A percentile compares a stretch with the other conserved stretches of the same genome.
Evolutionary conservation across 2,113 vertebrate genomes (phyloP).

Genomic region (zebrafish (Danio rerio)): DNA sequence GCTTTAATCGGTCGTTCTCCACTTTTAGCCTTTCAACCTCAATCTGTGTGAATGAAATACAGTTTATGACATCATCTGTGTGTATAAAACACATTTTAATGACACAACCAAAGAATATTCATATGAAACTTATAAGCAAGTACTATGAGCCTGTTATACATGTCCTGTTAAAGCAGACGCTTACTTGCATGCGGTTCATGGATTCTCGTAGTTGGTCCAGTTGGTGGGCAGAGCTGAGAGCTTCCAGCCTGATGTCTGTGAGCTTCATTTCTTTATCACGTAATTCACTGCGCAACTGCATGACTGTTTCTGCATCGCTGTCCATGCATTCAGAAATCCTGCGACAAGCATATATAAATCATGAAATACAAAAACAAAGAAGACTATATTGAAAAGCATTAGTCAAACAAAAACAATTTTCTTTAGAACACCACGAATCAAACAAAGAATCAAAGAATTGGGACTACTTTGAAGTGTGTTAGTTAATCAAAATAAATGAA

Average conservation of each 20-base stretch:
- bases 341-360: slow-evolving; percentile 7
- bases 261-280: slow-evolving; percentile 90
- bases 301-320: slow-evolving; percentile 86
- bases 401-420: neutral
- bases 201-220: slow-evolving; percentile 89
- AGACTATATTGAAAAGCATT: neutral
- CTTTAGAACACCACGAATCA: too few relatives aligned
- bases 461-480: too few relatives aligned
- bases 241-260: slow-evolving; percentile 88
- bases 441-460: neutral
- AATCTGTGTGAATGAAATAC: slow-evolving; percentile 67
- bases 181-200: slow-evolving; percentile 91
- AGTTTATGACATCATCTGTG: neutral
- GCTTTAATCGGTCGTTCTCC: slow-evolving; percentile 85
- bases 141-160: neutral
- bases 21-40: slow-evolving; percentile 89
- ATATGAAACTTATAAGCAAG: neutral
- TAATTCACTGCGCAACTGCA: slow-evolving; percentile 88
- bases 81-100: too few relatives aligned
- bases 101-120: too few relatives aligned
- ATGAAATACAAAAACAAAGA: neutral
- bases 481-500: too few relatives aligned
- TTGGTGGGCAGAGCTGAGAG: slow-evolving; percentile 89
- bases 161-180: slow-evolving; percentile 13
- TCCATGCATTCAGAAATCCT: slow-evolving; percentile 89